These are phyloP conservation scores for Lithobates sylvaticus DNA, from an alignment of 2,797 vertebrate genomes.

Conservation along the genomic window DNA sequence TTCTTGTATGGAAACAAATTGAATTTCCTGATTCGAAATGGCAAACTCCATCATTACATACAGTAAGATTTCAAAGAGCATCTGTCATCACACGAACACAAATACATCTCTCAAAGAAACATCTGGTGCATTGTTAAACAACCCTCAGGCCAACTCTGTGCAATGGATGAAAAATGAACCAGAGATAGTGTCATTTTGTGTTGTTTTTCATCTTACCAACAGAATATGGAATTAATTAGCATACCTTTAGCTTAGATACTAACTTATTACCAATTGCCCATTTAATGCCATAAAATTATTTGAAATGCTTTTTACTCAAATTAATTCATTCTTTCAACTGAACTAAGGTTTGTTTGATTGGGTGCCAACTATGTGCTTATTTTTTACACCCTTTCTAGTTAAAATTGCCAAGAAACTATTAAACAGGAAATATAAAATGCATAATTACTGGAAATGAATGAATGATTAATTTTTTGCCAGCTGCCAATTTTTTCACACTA, in stretches of 20 bases:
- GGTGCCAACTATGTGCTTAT: constrained; percentile 27
- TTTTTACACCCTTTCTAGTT: constrained; percentile 26
- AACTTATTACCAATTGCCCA: neutral
- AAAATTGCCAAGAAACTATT: constrained; percentile 1
- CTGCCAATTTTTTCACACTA: neutral
- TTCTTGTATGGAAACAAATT: constrained; percentile 72
- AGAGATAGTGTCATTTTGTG: constrained; percentile 73
- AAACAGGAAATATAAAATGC: constrained; percentile 15
- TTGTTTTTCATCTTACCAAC: constrained; percentile 76
- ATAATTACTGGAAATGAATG: constrained; percentile 11
- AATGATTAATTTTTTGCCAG: neutral
- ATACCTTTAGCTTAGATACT: constrained; percentile 7
- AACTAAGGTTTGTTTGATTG: neutral
- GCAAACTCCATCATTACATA: constrained; percentile 77
- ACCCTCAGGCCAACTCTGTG: constrained; percentile 74
- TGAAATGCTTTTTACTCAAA: neutral
- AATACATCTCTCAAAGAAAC: constrained; percentile 79
- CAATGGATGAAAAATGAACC: constrained; percentile 79
- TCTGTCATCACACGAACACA: constrained; percentile 81
- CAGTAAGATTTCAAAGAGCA: constrained; percentile 79
- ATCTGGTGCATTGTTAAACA: constrained; percentile 81
- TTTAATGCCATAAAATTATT: neutral
- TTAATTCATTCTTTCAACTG: neutral
- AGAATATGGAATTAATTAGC: constrained; percentile 69
- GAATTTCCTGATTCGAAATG: constrained; percentile 79